These are phyloP conservation scores for Spatulosminthurus flaviceps DNA, from an alignment of 2,888 invertebrate genomes.

Conservation along the genomic window DNA sequence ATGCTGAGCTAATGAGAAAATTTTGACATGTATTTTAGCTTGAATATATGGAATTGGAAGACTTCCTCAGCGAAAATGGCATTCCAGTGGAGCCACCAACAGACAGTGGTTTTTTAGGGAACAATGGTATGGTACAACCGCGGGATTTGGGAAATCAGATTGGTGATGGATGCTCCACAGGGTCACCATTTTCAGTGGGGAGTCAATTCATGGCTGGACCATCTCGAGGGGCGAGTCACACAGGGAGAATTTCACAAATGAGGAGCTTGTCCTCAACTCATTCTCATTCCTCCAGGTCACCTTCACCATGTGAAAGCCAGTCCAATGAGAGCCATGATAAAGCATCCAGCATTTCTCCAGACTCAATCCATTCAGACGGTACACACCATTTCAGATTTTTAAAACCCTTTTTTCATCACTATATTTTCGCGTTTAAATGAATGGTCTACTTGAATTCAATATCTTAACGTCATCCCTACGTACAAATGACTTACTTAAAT, in stretches of 20 bases:
- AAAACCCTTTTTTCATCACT: not conserved
- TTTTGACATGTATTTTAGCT: slow-evolving; percentile 65
- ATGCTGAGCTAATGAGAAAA: not conserved
- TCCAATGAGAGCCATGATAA: slow-evolving; percentile 48
- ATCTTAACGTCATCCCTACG: too few relatives aligned
- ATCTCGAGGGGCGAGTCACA: slow-evolving; percentile 67
- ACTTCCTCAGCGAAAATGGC: slow-evolving; percentile 94
- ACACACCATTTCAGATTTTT: not conserved
- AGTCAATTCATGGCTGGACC: slow-evolving; percentile 52
- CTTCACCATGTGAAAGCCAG: slow-evolving; percentile 58
- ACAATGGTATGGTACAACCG: slow-evolving; percentile 4
- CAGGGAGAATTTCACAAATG: slow-evolving; percentile 64
- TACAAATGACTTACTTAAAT: too few relatives aligned
- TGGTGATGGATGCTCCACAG: slow-evolving; percentile 23
- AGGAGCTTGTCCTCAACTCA: slow-evolving; percentile 71
- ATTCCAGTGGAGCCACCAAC: slow-evolving; percentile 77
- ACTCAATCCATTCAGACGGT: slow-evolving; percentile 47
- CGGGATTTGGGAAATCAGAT: not conserved
- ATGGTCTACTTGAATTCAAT: too few relatives aligned
- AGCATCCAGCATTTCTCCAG: slow-evolving; percentile 45
- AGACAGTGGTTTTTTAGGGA: slow-evolving; percentile 30
- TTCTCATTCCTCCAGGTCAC: slow-evolving; percentile 58
- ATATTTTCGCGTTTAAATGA: not conserved
- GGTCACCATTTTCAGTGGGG: slow-evolving; percentile 29
- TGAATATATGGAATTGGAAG: slow-evolving; percentile 96